These are phyloP conservation scores for Nipponacmea schrenckii DNA, from an alignment of 2,888 invertebrate species.

Conservation along the genomic window DNA sequence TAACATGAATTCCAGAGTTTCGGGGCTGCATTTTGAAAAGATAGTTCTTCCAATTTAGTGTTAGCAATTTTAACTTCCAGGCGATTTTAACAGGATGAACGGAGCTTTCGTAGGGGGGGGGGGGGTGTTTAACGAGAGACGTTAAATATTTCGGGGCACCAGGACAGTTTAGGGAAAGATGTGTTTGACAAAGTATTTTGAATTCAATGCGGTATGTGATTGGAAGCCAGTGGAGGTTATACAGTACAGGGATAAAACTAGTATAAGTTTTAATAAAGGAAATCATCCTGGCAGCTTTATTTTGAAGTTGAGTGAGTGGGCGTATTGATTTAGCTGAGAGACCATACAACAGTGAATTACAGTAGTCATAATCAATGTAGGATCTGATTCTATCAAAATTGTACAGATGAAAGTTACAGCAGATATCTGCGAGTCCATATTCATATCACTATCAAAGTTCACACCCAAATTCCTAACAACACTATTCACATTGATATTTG, in stretches of 20 bases:
- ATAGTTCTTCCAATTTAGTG: too few species aligned
- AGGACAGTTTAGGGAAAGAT: neutral
- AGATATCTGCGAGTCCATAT: neutral
- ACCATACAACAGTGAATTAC: slow-evolving; percentile 8
- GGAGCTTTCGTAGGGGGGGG: too few species aligned
- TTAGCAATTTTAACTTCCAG: too few species aligned
- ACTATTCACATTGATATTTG: neutral
- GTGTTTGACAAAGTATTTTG: slow-evolving; percentile 5
- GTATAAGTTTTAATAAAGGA: too few species aligned
- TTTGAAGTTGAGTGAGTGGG: neutral
- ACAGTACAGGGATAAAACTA: too few species aligned
- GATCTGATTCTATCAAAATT: slow-evolving; percentile 10
- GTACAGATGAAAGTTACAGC: slow-evolving; percentile 7
- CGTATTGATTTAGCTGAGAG: neutral
- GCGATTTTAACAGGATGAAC: too few species aligned
- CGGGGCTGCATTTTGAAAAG: too few species aligned
- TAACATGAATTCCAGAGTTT: too few species aligned
- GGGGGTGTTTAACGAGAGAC: neutral
- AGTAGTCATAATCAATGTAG: slow-evolving; percentile 1
- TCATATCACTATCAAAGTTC: neutral
- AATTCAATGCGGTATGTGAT: too few species aligned
- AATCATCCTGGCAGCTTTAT: slow-evolving; percentile 3
- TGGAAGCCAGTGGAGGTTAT: slow-evolving; percentile 7
- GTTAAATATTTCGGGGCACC: neutral
- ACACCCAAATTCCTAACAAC: neutral